A percentile compares a stretch with the other conserved stretches of the same genome.
These are phyloP conservation scores for Clavelina lepadiformis DNA, from an alignment of 23 tunicate species.

Conservation along the genomic window DNA sequence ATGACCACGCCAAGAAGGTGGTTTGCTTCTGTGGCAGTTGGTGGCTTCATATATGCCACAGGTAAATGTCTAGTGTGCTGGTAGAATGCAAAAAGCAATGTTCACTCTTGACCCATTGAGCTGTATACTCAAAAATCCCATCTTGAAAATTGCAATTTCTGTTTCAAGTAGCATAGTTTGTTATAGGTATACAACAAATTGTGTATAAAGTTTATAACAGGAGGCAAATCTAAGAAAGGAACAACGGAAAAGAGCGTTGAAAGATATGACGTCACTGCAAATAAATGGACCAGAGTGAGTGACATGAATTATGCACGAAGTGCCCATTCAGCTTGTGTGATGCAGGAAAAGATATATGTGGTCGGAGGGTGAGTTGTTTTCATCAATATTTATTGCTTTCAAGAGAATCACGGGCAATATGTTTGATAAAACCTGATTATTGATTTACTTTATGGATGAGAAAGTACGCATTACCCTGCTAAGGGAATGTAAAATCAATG, in stretches of 20 bases:
- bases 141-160: too few relatives aligned
- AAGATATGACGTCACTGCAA: slow-evolving; percentile 9
- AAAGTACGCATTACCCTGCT: too few relatives aligned
- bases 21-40: slow-evolving; percentile 26
- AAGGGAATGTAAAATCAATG: too few relatives aligned
- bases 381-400: background rate
- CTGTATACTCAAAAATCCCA: too few relatives aligned
- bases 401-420: background rate
- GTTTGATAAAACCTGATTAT: background rate
- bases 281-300: slow-evolving; percentile 9
- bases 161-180: too few relatives aligned
- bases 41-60: slow-evolving; percentile 23
- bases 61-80: too few relatives aligned
- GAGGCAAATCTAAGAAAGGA: slow-evolving; percentile 15
- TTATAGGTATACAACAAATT: too few relatives aligned
- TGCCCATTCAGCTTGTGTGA: slow-evolving; percentile 24
- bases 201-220: too few relatives aligned
- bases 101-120: too few relatives aligned
- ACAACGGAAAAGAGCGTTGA: slow-evolving; percentile 22
- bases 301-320: slow-evolving; percentile 14
- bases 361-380: slow-evolving; percentile 30
- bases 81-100: too few relatives aligned
- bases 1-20: slow-evolving; percentile 21
- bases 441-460: too few relatives aligned
- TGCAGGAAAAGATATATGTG: slow-evolving; percentile 26